phyloP scores from a whole-genome alignment of 53 echinoderm and acorn worm species.

The Arbacia lixula region DNA sequence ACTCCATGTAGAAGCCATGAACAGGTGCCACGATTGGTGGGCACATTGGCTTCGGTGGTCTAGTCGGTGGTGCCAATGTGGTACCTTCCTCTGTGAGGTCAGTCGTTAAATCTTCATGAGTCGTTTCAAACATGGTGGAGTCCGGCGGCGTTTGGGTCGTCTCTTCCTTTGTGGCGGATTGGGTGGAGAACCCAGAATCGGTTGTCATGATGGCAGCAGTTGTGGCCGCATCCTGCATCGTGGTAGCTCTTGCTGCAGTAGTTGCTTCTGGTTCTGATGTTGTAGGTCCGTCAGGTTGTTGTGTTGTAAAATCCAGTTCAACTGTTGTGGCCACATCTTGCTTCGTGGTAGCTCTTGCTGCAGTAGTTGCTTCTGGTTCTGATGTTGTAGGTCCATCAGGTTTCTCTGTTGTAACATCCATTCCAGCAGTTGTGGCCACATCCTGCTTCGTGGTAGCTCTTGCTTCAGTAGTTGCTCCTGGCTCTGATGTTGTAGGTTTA shows the following conservation, averaged over 20 bases:
- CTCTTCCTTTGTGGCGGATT: neutral
- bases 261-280: neutral
- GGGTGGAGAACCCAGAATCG: neutral
- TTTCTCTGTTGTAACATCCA: neutral
- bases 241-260: neutral
- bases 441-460: neutral
- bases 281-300: neutral
- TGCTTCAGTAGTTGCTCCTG: neutral
- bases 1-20: neutral
- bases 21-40: neutral
- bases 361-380: slow-evolving; percentile 5
- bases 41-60: slow-evolving; percentile 12
- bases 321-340: neutral
- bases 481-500: neutral
- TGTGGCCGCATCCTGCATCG: neutral
- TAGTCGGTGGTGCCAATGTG: slow-evolving; percentile 10
- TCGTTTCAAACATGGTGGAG: neutral
- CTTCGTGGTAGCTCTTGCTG: neutral
- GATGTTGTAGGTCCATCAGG: slow-evolving; percentile 3
- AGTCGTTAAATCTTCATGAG: neutral
- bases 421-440: neutral
- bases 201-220: too few relatives aligned
- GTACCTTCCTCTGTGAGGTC: neutral
- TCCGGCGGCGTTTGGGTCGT: neutral
- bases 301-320: neutral